A percentile compares a stretch with the other conserved stretches of the same genome.
Conservation (phyloP, 2,888 invertebrate species). For the Drosophila robusta region DNA sequence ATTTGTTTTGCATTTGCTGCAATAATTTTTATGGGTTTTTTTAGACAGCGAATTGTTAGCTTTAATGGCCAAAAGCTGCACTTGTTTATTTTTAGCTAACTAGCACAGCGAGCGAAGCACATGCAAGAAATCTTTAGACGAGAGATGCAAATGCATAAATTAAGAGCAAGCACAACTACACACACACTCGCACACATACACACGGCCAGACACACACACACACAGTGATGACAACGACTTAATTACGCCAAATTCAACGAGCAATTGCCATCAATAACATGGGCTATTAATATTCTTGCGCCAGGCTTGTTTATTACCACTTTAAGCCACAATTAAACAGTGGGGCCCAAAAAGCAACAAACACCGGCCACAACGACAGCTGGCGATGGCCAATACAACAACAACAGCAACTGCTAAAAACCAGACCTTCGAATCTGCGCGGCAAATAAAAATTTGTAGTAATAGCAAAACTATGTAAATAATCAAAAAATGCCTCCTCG, state of each 20-base stretch:
- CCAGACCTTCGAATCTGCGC: constrained; percentile 48
- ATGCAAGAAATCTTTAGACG: constrained; percentile 20
- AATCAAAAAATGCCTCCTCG: constrained; percentile 70
- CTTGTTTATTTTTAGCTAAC: constrained; percentile 28
- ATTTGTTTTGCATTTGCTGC: no score
- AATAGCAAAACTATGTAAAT: constrained; percentile 82
- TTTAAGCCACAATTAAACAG: constrained; percentile 79
- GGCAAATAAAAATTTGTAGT: constrained; percentile 81
- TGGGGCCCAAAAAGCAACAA: constrained; percentile 54
- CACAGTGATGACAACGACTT: constrained; percentile 74
- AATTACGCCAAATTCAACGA: constrained; percentile 82
- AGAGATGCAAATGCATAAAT: constrained; percentile 59
- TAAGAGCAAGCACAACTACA: constrained; percentile 27
- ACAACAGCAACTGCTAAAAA: constrained; percentile 33
- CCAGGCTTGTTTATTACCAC: constrained; percentile 76
- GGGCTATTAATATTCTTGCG: constrained; percentile 79
- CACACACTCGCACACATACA: constrained; percentile 7
- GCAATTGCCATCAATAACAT: constrained; percentile 83
- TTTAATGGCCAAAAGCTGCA: constrained; percentile 15
- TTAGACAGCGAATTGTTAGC: background rate
- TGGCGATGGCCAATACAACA: constrained; percentile 39
- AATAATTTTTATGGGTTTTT: constrained; percentile 3
- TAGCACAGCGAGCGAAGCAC: constrained; percentile 6
- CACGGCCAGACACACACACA: constrained; percentile 18
- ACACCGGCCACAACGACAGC: constrained; percentile 44